Evolutionary conservation across 2,113 vertebrate species (phyloP).

Genomic region (Triplophysa dalaica): DNA sequence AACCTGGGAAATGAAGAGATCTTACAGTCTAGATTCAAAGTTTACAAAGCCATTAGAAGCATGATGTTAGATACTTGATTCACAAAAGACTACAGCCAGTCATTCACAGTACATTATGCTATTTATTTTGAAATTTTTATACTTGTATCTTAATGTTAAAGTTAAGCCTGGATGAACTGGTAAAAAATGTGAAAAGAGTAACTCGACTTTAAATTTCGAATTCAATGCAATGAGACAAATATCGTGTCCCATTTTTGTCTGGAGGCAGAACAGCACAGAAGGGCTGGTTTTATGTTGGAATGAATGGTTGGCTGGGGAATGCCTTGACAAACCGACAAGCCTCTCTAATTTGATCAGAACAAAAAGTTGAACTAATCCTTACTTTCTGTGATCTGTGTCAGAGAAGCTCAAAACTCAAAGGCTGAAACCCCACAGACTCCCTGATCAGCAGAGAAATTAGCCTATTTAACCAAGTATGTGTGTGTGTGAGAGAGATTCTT

Average conservation of each 20-base stretch:
- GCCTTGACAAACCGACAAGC: conserved; percentile 43
- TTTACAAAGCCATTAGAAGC: not conserved
- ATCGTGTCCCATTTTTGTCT: not conserved
- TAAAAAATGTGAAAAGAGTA: too few relatives aligned
- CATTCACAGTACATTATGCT: too few relatives aligned
- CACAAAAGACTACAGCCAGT: too few relatives aligned
- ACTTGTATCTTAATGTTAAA: not conserved
- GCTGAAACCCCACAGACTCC: conserved; percentile 64
- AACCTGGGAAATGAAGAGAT: not conserved
- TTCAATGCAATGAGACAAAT: not conserved
- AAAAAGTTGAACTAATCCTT: conserved; percentile 56
- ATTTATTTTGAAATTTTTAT: not conserved
- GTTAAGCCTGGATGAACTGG: too few relatives aligned
- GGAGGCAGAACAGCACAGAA: not conserved
- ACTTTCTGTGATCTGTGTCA: conserved; percentile 67
- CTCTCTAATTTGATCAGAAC: conserved; percentile 55
- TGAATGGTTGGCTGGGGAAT: conserved; percentile 1
- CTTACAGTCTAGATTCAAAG: not conserved
- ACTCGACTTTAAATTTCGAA: too few relatives aligned
- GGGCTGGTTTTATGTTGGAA: conserved; percentile 4
- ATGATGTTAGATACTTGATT: not conserved
- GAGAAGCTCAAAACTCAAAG: conserved; percentile 42
- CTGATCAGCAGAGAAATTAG: conserved; percentile 77
- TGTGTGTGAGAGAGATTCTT: conserved; percentile 12
- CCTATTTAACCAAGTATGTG: conserved; percentile 63